Conservation (phyloP, 2,797 vertebrate species). For the Enteromius viviparus region DNA sequence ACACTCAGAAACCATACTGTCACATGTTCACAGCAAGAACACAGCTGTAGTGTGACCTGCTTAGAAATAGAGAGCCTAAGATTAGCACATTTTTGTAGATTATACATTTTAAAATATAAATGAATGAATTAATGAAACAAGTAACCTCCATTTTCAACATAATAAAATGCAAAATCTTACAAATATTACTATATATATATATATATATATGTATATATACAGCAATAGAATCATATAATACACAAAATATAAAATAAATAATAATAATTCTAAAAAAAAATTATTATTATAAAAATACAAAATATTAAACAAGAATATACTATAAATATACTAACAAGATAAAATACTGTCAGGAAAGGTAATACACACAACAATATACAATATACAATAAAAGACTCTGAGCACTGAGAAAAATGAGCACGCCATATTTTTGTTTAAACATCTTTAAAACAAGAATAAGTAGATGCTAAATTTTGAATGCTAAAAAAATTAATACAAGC, state of each 20-base stretch:
- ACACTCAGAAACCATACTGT: slow-evolving; percentile 22
- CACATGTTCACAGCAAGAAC: slow-evolving; percentile 49
- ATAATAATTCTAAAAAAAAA: too few relatives aligned
- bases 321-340: too few relatives aligned
- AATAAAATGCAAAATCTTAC: too few relatives aligned
- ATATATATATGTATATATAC: too few relatives aligned
- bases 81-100: slow-evolving; percentile 16
- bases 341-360: background rate
- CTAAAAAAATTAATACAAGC: too few relatives aligned
- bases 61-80: slow-evolving; percentile 37
- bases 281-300: too few relatives aligned
- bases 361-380: background rate
- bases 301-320: too few relatives aligned
- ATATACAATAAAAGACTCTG: background rate
- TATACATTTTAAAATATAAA: too few relatives aligned
- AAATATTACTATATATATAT: too few relatives aligned
- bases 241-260: too few relatives aligned
- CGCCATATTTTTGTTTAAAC: background rate
- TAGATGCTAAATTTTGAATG: too few relatives aligned
- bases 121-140: background rate
- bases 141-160: background rate
- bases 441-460: background rate
- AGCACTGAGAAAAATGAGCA: background rate
- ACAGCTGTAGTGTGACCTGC: slow-evolving; percentile 25
- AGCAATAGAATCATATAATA: too few relatives aligned